Evolutionary conservation across 2,888 invertebrate genomes (phyloP).

Genomic region (Drosophila recens): DNA sequence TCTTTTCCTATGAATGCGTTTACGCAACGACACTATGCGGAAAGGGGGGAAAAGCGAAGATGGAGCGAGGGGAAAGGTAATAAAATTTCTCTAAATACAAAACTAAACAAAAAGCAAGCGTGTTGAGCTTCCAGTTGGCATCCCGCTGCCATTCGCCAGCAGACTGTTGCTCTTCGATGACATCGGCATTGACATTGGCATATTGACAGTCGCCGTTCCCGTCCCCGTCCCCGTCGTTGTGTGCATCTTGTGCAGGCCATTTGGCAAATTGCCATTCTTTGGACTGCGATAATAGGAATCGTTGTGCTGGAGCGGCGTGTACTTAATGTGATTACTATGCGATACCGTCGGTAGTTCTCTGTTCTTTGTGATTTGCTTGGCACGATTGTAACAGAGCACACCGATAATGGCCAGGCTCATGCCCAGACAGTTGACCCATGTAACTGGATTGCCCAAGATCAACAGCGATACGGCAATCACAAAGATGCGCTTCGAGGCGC

Average conservation of each 20-base stretch:
- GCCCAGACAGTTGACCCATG: slow-evolving; percentile 93
- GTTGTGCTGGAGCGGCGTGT: slow-evolving; percentile 76
- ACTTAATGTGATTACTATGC: slow-evolving; percentile 84
- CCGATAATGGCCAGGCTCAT: slow-evolving; percentile 96
- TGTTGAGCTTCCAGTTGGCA: slow-evolving; percentile 78
- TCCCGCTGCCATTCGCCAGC: slow-evolving; percentile 79
- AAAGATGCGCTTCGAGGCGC: slow-evolving; percentile 96
- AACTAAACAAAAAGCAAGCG: slow-evolving; percentile 84
- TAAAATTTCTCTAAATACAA: slow-evolving; percentile 64
- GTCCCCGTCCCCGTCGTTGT: slow-evolving; percentile 14
- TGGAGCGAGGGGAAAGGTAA: slow-evolving; percentile 2
- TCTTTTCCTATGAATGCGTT: neutral
- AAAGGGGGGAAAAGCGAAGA: neutral
- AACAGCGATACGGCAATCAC: slow-evolving; percentile 95
- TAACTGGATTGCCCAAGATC: slow-evolving; percentile 95
- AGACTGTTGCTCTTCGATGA: slow-evolving; percentile 70
- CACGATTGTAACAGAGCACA: slow-evolving; percentile 96
- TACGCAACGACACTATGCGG: neutral
- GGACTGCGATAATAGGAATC: slow-evolving; percentile 74
- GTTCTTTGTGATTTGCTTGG: slow-evolving; percentile 89
- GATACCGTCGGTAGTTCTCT: slow-evolving; percentile 85
- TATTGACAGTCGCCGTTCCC: slow-evolving; percentile 44
- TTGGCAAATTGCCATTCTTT: slow-evolving; percentile 56
- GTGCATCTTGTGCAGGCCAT: slow-evolving; percentile 55
- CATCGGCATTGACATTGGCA: slow-evolving; percentile 35